phyloP scores from a whole-genome alignment of 30 jellyfish, hydroid and myxozoan genomes.

The Catostylus mosaicus region DNA sequence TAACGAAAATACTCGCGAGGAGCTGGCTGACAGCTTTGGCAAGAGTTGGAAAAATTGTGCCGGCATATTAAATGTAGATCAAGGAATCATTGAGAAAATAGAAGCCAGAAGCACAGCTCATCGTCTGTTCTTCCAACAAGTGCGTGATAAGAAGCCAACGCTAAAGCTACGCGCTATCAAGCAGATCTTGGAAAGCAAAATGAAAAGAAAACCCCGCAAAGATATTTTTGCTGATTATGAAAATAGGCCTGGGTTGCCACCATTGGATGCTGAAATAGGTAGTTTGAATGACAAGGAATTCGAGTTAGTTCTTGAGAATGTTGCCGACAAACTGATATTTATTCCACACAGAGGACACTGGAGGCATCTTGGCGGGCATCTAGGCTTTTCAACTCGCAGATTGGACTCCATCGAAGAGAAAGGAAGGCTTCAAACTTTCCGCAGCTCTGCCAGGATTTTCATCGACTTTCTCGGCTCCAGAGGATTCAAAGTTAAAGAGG shows the following conservation, averaged over 20 bases:
- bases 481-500: neutral
- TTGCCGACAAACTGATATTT: slow-evolving; percentile 17
- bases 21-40: slow-evolving; percentile 15
- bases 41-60: slow-evolving; percentile 25
- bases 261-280: slow-evolving; percentile 7
- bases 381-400: neutral
- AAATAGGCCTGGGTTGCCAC: neutral
- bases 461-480: neutral
- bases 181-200: slow-evolving; percentile 1
- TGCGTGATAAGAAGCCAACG: slow-evolving; percentile 1
- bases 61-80: neutral
- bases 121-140: neutral
- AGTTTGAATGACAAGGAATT: slow-evolving; percentile 9
- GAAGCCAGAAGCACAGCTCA: slow-evolving; percentile 14
- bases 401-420: slow-evolving; percentile 2
- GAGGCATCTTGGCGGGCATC: slow-evolving; percentile 32
- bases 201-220: neutral
- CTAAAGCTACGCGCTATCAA: neutral
- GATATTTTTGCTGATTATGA: slow-evolving; percentile 1
- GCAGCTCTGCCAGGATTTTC: slow-evolving; percentile 8
- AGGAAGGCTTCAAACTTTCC: neutral
- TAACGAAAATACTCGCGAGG: slow-evolving; percentile 11
- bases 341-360: slow-evolving; percentile 4
- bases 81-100: neutral
- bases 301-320: slow-evolving; percentile 11